Conservation (phyloP, 2,888 invertebrate genomes). For the Hyppa rectilinea region DNA sequence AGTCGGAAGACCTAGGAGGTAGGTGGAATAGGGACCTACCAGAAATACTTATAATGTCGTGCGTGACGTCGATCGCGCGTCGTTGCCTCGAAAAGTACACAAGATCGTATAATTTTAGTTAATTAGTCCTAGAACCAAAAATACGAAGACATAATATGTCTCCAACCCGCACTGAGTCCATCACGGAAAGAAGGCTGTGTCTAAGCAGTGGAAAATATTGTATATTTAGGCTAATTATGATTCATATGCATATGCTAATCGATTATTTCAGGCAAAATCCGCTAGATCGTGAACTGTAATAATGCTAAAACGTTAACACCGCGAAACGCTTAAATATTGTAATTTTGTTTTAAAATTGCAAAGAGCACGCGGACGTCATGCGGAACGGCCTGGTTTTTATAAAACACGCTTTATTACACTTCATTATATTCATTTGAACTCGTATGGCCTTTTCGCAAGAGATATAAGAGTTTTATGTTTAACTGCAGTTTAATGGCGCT, state of each 20-base stretch:
- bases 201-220: not conserved
- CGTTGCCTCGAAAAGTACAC: too few relatives aligned
- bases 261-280: not conserved
- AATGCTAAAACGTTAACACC: slow-evolving; percentile 13
- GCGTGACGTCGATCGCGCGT: too few relatives aligned
- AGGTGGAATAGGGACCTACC: too few relatives aligned
- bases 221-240: not conserved
- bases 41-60: too few relatives aligned
- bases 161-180: not conserved
- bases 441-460: not conserved
- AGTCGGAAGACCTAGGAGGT: too few relatives aligned
- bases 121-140: not conserved
- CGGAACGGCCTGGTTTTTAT: slow-evolving; percentile 54
- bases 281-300: not conserved
- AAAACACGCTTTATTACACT: slow-evolving; percentile 8
- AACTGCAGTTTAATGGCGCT: not conserved
- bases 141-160: not conserved
- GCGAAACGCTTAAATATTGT: slow-evolving; percentile 25
- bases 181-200: not conserved
- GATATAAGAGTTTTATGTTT: not conserved
- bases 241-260: not conserved
- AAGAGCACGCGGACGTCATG: slow-evolving; percentile 31
- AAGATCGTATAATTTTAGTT: not conserved
- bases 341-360: slow-evolving; percentile 43
- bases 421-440: slow-evolving; percentile 6